These are phyloP conservation scores for Euphonia xanthogaster DNA, from an alignment of 2,797 vertebrate species.

Conservation along the genomic window DNA sequence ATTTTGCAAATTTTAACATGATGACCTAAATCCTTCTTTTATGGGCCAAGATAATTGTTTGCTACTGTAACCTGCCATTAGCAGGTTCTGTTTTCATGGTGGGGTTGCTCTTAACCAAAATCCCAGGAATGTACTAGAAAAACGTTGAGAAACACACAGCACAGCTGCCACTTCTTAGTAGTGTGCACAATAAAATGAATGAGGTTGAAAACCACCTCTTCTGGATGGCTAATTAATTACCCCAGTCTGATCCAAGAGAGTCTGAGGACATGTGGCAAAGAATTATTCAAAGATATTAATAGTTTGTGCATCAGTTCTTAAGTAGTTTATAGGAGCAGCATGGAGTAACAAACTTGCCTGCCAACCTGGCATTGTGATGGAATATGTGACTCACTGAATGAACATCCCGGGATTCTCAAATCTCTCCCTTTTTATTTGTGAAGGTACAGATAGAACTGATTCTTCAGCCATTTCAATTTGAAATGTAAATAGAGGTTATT, in stretches of 20 bases:
- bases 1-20: neutral
- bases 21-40: neutral
- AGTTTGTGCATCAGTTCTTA: neutral
- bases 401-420: neutral
- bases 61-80: neutral
- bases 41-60: neutral
- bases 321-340: neutral
- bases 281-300: neutral
- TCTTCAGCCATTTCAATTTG: neutral
- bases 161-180: neutral
- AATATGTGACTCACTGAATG: neutral
- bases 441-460: neutral
- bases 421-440: neutral
- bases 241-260: neutral
- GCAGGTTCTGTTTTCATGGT: neutral
- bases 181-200: neutral
- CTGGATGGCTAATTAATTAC: neutral
- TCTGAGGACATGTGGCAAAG: neutral
- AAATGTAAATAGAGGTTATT: neutral
- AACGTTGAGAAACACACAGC: neutral
- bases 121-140: neutral
- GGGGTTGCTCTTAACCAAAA: neutral
- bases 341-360: neutral
- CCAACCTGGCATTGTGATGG: neutral
- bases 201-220: neutral